These are phyloP conservation scores for Microctenopoma steveboyesi DNA, from an alignment of 2,797 vertebrate species.

Conservation along the genomic window DNA sequence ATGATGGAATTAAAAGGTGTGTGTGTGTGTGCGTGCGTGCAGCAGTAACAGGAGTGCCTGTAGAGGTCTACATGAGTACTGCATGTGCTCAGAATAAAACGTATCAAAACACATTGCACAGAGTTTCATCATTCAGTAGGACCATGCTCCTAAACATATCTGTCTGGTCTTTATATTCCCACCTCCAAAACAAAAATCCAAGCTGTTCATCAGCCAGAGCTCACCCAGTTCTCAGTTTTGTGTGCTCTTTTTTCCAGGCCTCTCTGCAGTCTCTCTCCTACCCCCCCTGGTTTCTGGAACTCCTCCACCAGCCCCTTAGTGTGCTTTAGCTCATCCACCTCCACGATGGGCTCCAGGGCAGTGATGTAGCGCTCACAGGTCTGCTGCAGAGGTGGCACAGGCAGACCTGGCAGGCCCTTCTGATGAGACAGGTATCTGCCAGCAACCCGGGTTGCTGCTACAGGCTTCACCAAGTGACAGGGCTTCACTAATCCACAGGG, in stretches of 20 bases:
- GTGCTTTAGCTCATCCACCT: constrained; percentile 86
- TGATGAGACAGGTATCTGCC: constrained; percentile 92
- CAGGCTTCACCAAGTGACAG: constrained; percentile 86
- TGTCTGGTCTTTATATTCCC: background rate
- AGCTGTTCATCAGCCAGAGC: background rate
- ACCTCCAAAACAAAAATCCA: background rate
- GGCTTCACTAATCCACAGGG: constrained; percentile 75
- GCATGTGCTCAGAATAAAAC: no score
- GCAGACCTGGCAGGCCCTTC: constrained; percentile 86
- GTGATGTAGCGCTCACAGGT: constrained; percentile 90
- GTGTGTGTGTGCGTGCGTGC: no score
- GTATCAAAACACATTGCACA: no score
- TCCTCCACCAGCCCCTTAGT: constrained; percentile 86
- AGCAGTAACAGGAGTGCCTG: no score
- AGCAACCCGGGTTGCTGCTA: constrained; percentile 78
- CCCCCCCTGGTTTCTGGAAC: constrained; percentile 87
- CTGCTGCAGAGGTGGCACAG: constrained; percentile 90
- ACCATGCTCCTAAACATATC: background rate
- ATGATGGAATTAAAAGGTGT: background rate
- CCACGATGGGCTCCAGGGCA: constrained; percentile 89
- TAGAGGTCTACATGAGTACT: no score
- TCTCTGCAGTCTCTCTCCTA: constrained; percentile 91
- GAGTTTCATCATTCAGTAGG: no score
- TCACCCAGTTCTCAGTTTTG: constrained; percentile 91
- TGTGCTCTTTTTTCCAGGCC: constrained; percentile 87